Percentiles rank a stretch among this genome's conserved stretches.
These are phyloP conservation scores for Antennarius maculatus DNA, from an alignment of 2,797 vertebrate species.

Conservation along the genomic window DNA sequence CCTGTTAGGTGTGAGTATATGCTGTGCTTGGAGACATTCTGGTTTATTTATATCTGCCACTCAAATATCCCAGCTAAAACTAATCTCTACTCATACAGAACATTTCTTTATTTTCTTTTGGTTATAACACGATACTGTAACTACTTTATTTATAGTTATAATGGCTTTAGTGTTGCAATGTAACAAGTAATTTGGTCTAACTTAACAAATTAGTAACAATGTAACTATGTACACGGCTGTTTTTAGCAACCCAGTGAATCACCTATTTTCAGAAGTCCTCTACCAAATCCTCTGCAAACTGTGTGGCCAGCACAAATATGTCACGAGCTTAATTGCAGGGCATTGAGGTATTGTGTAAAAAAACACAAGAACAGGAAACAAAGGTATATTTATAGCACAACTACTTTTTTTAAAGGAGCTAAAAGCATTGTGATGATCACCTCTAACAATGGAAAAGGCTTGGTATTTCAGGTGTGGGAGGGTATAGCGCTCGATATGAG, in stretches of 20 bases:
- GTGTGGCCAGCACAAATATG: constrained; percentile 41
- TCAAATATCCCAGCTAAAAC: no score
- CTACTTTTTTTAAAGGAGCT: neutral
- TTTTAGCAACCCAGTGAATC: constrained; percentile 36
- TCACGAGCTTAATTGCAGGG: constrained; percentile 52
- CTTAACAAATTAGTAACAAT: no score
- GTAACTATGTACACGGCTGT: neutral
- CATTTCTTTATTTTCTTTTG: no score
- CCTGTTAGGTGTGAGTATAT: no score
- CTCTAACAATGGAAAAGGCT: no score
- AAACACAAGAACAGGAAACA: constrained; percentile 32
- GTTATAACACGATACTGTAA: no score
- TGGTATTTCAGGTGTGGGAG: neutral
- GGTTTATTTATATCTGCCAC: no score
- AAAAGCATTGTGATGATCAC: constrained; percentile 7
- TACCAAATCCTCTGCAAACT: constrained; percentile 7
- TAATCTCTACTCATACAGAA: no score
- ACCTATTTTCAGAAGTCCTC: constrained; percentile 8
- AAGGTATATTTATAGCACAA: constrained; percentile 36
- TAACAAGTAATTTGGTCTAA: no score
- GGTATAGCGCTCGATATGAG: neutral
- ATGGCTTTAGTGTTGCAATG: no score
- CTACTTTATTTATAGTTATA: no score
- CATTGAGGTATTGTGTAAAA: constrained; percentile 52
- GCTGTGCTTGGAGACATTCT: no score